Conservation (phyloP, 2,797 vertebrate species). For the Epinephelus malabaricus region DNA sequence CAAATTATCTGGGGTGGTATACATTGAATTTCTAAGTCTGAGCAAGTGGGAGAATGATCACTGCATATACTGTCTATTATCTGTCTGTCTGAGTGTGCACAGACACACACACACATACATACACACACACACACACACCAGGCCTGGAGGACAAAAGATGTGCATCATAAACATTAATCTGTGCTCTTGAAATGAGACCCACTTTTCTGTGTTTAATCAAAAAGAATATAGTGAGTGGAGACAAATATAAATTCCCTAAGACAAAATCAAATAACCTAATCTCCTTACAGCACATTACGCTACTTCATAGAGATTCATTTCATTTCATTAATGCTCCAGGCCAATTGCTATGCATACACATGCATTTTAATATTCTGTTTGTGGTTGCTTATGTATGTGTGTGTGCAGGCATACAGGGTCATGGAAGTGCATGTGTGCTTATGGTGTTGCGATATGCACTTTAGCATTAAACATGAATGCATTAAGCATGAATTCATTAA, state of each 20-base stretch:
- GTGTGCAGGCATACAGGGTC: neutral
- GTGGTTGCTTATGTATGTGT: conserved; percentile 16
- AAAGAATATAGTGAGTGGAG: conserved; percentile 46
- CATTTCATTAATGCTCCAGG: conserved; percentile 49
- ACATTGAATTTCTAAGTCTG: conserved; percentile 44
- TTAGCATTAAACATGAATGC: neutral
- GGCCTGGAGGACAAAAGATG: conserved; percentile 43
- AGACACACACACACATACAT: neutral
- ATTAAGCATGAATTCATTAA: conserved; percentile 24
- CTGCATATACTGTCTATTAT: conserved; percentile 46
- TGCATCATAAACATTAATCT: conserved; percentile 52
- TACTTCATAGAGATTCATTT: conserved; percentile 33
- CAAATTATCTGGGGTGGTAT: conserved; percentile 56
- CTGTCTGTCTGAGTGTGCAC: conserved; percentile 18
- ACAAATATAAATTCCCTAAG: conserved; percentile 56
- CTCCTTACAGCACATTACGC: conserved; percentile 39
- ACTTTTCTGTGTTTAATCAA: conserved; percentile 62
- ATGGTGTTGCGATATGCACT: conserved; percentile 13
- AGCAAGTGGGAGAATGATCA: conserved; percentile 48
- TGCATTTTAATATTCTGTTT: conserved; percentile 43
- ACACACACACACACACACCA: conserved; percentile 15
- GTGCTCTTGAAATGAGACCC: conserved; percentile 40
- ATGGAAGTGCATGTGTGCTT: conserved; percentile 5
- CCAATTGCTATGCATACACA: conserved; percentile 21
- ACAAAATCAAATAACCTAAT: conserved; percentile 60